Evolutionary conservation across 2,113 vertebrate genomes (phyloP), one percentile per base, ranked within the genome.

Genomic region (Sinocyclocheilus anophthalmus): DNA sequence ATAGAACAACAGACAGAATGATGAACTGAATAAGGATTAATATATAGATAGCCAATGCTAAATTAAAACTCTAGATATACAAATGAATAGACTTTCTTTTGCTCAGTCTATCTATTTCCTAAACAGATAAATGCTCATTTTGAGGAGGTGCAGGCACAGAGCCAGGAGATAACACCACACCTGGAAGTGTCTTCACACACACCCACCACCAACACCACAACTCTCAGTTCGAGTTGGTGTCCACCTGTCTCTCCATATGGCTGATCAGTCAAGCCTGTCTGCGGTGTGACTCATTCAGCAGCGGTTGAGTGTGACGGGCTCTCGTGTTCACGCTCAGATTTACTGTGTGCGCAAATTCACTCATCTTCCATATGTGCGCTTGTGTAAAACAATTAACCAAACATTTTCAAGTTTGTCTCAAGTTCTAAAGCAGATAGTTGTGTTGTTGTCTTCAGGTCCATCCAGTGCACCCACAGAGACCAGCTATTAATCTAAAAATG

Each of bases 201-300:
- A 30, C 39, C n/a, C n/a, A n/a, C n/a, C n/a, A n/a, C n/a, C n/a
- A n/a, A 33, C 65, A 30, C 39, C 42, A 45, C 8, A 5, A 4
- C 72, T 13, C 22, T 48, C 72, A 13, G 72, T 48, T 7, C n/a
- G n/a, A 13, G 5, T 7, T 75, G 22, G 22, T 48, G 42, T 75
- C 72, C 72, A 75, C 72, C 72, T 75, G 72, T 75, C 72, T 75
- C 72, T 75, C 72, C 72, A 75, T 75, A 75, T 75, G 72, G 39
- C 22, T 13, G 39, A 75, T 75, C 72, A 75, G 72, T 75, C n/a
- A 16, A 7, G 72, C 5, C 72, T 75, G 72, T 75, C n/a, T 75
- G 72, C 22, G 12, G 39, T 48, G 72, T 75, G 39, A 48, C 72
- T 16, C 12, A 16, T 26, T 75, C 42, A 75, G n/a, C 72, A 48